Evolutionary conservation across 2,888 invertebrate species (phyloP), one percentile per base, ranked within the genome.

Genomic region (Drosophila mercatorum): DNA sequence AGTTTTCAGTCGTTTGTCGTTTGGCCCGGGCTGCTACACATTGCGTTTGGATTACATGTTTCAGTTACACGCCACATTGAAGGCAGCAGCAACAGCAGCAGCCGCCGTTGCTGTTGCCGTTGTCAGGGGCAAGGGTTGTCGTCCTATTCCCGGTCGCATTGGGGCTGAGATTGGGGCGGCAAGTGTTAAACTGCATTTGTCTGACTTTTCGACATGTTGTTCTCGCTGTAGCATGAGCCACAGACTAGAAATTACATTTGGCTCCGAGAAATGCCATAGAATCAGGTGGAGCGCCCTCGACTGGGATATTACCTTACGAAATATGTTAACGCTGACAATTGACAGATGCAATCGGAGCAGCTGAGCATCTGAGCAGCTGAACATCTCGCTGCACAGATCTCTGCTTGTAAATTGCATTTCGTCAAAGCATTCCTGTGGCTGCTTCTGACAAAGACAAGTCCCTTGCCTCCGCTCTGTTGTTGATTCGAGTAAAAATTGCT

Each of bases 111-210:
- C 52, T 11, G 41, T 41, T 17, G 43, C 52, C 8, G 53, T 40
- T 46, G 10, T 57, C 5, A 11, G 53, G 57, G 63, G 72, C 43
- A 40, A 53, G 56, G 34, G 60, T 57, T 49, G 63, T 5, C n/a
- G 26, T 26, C 46, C 46, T 59, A 44, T 26, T 26, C 46, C 46
- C 17, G 38, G 38, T 5, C 31, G 10, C 38, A n/a, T 7, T 40
- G 53, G 36, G 53, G 8, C 22, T 52, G 36, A 22, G 52, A 36
- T 26, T 46, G 34, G 53, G 53, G 38, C 64, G 60, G 61, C 75
- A 76, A 90, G 88, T 90, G 87, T 90, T 90, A 84, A 87, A 87
- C 87, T 87, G 88, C 84, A 81, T 80, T 86, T 73, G 87, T 72
- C 77, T 86, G 80, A 75, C 65, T 76, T 87, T 81, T 73, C 68